Percentiles rank a stretch among this genome's conserved stretches.
Conservation (phyloP, 1,140 invertebrate genomes). For the Drosophila punjabiensis region DNA sequence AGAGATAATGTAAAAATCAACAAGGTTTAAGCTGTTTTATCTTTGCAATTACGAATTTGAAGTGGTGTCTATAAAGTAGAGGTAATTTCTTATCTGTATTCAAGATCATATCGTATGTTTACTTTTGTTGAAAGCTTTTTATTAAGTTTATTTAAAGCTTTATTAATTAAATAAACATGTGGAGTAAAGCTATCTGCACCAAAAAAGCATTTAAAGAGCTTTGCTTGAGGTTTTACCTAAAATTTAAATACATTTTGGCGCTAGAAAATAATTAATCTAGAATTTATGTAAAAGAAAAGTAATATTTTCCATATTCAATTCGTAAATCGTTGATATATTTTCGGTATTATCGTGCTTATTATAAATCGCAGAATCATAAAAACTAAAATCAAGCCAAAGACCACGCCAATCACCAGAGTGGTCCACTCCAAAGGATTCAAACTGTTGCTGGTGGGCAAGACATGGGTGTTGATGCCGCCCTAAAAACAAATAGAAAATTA, state of each 20-base stretch:
- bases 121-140: conserved; percentile 1
- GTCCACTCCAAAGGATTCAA: conserved; percentile 81
- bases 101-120: conserved; percentile 3
- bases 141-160: conserved; percentile 18
- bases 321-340: conserved; percentile 76
- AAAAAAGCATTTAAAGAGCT: background rate
- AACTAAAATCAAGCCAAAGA: conserved; percentile 77
- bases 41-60: background rate
- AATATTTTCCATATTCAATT: conserved; percentile 49
- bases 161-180: conserved; percentile 1
- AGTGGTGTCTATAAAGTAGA: background rate
- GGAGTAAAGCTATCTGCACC: background rate
- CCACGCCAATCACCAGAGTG: conserved; percentile 75
- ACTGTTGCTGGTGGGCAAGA: conserved; percentile 72
- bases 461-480: conserved; percentile 81
- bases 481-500: conserved; percentile 6
- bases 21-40: background rate
- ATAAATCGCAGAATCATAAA: conserved; percentile 79
- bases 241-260: background rate
- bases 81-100: conserved; percentile 6
- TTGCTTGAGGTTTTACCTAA: background rate
- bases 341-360: conserved; percentile 73
- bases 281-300: too few relatives aligned
- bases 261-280: too few relatives aligned
- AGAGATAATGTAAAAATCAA: background rate